These are phyloP conservation scores for Lindbergichthys nudifrons DNA, from an alignment of 2,797 vertebrate genomes.

Conservation along the genomic window DNA sequence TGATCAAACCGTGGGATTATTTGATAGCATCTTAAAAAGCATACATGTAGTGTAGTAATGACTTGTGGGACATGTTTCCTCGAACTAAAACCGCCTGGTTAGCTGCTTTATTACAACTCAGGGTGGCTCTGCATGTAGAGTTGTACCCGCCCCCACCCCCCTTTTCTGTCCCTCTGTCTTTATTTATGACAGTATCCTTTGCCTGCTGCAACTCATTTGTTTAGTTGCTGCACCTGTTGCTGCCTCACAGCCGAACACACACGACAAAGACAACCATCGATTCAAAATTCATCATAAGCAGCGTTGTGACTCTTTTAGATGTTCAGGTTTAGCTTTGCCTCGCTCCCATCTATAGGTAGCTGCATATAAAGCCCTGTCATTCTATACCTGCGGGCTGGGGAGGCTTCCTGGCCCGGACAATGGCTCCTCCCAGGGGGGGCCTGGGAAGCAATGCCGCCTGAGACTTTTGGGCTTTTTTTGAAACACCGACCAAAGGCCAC, in stretches of 20 bases:
- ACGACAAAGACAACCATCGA: constrained; percentile 13
- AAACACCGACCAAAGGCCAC: constrained; percentile 74
- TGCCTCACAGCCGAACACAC: neutral
- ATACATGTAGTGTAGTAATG: neutral
- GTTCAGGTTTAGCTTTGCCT: constrained; percentile 55
- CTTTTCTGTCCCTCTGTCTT: neutral
- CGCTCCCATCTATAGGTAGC: constrained; percentile 78
- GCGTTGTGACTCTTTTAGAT: constrained; percentile 33
- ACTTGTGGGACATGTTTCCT: constrained; percentile 5
- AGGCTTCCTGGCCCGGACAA: constrained; percentile 84
- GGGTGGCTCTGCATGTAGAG: neutral
- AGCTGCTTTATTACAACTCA: constrained; percentile 21
- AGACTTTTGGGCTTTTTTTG: constrained; percentile 75
- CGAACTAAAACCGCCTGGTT: neutral
- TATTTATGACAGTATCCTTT: constrained; percentile 10
- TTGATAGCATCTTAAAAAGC: neutral
- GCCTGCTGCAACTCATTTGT: constrained; percentile 25
- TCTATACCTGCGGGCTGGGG: constrained; percentile 83
- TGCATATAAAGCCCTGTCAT: constrained; percentile 83
- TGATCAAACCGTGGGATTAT: neutral
- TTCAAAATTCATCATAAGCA: constrained; percentile 44
- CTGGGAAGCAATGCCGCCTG: constrained; percentile 81
- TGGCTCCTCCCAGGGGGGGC: constrained; percentile 82
- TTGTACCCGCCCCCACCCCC: neutral
- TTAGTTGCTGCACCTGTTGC: constrained; percentile 36